Evolutionary conservation across 2,113 vertebrate genomes (phyloP).

Genomic region (Cephalopterus ornatus): DNA sequence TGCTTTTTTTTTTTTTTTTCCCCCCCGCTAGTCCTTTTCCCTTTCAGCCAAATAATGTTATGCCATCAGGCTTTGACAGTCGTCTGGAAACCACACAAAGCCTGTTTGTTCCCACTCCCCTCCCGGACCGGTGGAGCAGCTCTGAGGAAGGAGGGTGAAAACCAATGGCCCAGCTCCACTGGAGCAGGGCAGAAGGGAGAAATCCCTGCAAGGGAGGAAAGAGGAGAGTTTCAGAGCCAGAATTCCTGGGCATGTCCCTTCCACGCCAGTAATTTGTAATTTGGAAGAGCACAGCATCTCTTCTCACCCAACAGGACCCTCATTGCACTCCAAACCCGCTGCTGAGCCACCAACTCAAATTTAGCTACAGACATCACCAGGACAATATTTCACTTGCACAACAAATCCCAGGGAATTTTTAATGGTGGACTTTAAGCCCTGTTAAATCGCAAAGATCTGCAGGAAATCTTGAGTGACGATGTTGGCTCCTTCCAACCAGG

Average conservation of each 20-base stretch:
- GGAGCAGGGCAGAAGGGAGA: background rate
- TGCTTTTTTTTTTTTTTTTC: background rate
- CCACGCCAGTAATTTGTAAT: background rate
- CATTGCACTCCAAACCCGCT: background rate
- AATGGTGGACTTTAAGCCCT: background rate
- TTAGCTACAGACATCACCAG: accelerated
- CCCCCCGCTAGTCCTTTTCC: conserved; percentile 33
- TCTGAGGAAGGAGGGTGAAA: background rate
- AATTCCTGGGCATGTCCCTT: background rate
- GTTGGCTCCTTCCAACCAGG: background rate
- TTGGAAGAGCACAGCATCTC: accelerated
- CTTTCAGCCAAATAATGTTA: conserved; percentile 66
- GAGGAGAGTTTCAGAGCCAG: background rate
- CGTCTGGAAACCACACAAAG: conserved; percentile 70
- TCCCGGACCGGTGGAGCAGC: conserved; percentile 16
- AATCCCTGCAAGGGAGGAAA: background rate
- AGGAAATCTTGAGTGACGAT: background rate
- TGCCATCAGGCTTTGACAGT: conserved; percentile 49
- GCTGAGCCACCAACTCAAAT: background rate
- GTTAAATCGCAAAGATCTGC: background rate
- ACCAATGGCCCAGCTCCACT: background rate
- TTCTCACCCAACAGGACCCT: background rate
- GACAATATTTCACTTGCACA: background rate
- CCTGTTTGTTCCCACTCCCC: conserved; percentile 63
- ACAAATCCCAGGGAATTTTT: background rate